Base-by-base conservation (phyloP, 1,140 invertebrate species). In the Zeugodacus cucurbitae region DNA sequence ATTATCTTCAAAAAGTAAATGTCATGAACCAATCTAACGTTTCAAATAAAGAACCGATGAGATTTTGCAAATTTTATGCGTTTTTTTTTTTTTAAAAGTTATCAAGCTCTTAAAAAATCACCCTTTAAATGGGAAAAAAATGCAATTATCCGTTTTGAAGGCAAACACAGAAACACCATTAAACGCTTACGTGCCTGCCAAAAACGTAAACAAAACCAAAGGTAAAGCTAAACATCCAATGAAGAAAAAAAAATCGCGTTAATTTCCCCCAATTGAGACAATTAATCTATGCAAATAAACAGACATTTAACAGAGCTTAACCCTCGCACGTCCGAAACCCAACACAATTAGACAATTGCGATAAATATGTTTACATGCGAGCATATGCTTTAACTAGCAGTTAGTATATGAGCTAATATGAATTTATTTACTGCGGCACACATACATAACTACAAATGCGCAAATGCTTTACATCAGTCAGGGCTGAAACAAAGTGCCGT, bases 261-360 rank as follows among this genome's bases (percentile, higher is more conserved):
- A 82, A 82, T 82, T 48, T 82, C n/a, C 8, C 37, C n/a, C 74
- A 82, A 82, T 82, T 82, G 74, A 41, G 74, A 26, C 74, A 82
- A 82, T 82, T 82, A 82, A 48, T 82, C 34, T 17, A 29, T n/a
- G 74, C n/a, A 82, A 82, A 82, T 82, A 82, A 82, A 48, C 74
- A 48, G 74, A 82, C 5, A 29, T 82, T 82, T 82, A 48, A 37
- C 37, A 82, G 34, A 48, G 26, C 29, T 82, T 82, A 82, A 29
- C 74, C 74, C 37, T 82, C 74, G 74, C 74, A 82, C 74, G 74
- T 82, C 74, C 7, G 11, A 34, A 82, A 48, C 22, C 48, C 17
- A 3, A n/a, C 20, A 48, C 74, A n/a, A 44, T 82, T 82, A 82
- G 34, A 22, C 67, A 37, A 37, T 82, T 82, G 74, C 74, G 37